Evolutionary conservation across 2,888 invertebrate genomes (phyloP), one percentile per base, ranked within the genome.

Genomic region (Hofmannophila pseudospretella): DNA sequence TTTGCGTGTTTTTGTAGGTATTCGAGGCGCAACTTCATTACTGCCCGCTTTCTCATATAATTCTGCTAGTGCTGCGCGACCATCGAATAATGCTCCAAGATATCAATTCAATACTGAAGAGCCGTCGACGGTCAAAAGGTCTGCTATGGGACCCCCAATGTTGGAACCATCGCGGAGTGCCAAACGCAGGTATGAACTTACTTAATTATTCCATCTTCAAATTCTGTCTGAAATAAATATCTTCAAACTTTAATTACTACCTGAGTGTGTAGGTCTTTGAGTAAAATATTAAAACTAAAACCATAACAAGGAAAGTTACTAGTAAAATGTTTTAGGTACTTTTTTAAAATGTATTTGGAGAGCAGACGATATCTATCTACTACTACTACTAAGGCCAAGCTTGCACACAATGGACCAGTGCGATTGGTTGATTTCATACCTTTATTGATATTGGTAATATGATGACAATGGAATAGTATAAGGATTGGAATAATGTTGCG

Each of bases 101-200:
- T 86, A 86, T 57, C 64, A 74, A 25, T 85, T 85, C 37, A 54
- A 51, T 31, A 59, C 58, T 32, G 53, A 67, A 43, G 64, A 64
- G 11, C 35, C 45, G 2, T 33, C 42, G 1, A 29, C 39, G 2
- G 40, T 56, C 1, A 69, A 62, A 44, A 67, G 48, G 28, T 56
- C 54, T 8, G 45, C 67, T 10, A 86, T 86, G 85, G 84, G 85
- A 4, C 85, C 85, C 13, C 85, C 85, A 1, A 42, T 60, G 1
- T 42, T 60, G 0, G 72, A 58, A 10, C 72, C 66, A 7, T 72
- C 73, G 1, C 60, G 58, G 16, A 69, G 53, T 50, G 55, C 67
- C 1, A 84, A 77, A 54, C 74, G 79, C 44, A 79, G 63, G 85
- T 84, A 61, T 49, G 50, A 39, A 7, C 27, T 19, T 23, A 23